Percentiles rank a stretch among this genome's conserved stretches.
Evolutionary conservation across 1,140 invertebrate genomes (phyloP).

Genomic region (Zaprionus davidi): DNA sequence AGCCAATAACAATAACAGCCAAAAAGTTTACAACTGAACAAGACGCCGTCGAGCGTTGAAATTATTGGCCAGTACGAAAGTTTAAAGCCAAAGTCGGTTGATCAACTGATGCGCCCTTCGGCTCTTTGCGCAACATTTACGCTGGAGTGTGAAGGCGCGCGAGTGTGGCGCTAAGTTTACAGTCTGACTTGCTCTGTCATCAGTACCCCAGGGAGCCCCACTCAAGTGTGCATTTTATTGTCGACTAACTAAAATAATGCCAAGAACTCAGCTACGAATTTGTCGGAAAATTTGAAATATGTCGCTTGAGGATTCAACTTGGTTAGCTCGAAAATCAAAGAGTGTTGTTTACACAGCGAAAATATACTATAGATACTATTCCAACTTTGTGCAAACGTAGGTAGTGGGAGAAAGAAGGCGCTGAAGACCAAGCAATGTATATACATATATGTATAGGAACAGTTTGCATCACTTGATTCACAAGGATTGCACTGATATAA

Average conservation of each 20-base stretch:
- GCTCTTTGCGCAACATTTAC: slow-evolving; percentile 55
- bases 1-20: slow-evolving; percentile 41
- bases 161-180: slow-evolving; percentile 30
- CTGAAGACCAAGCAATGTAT: too few species aligned
- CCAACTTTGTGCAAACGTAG: too few species aligned
- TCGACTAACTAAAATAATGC: slow-evolving; percentile 34
- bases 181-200: slow-evolving; percentile 60
- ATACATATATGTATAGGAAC: too few species aligned
- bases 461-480: too few species aligned
- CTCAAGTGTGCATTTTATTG: slow-evolving; percentile 36
- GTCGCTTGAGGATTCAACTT: slow-evolving; percentile 9
- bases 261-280: slow-evolving; percentile 51
- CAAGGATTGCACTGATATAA: too few species aligned
- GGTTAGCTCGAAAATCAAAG: not conserved
- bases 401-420: too few species aligned
- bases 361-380: not conserved
- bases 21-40: slow-evolving; percentile 78
- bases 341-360: slow-evolving; percentile 11
- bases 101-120: slow-evolving; percentile 62
- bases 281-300: slow-evolving; percentile 36
- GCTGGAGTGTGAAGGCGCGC: slow-evolving; percentile 16
- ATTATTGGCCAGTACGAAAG: slow-evolving; percentile 73
- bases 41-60: slow-evolving; percentile 73
- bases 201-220: slow-evolving; percentile 36
- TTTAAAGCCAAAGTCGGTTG: slow-evolving; percentile 62